Percentiles rank a stretch among this genome's conserved stretches.
Evolutionary conservation across 2,113 vertebrate species (phyloP).

Genomic region (Tragelaphus buxtoni): DNA sequence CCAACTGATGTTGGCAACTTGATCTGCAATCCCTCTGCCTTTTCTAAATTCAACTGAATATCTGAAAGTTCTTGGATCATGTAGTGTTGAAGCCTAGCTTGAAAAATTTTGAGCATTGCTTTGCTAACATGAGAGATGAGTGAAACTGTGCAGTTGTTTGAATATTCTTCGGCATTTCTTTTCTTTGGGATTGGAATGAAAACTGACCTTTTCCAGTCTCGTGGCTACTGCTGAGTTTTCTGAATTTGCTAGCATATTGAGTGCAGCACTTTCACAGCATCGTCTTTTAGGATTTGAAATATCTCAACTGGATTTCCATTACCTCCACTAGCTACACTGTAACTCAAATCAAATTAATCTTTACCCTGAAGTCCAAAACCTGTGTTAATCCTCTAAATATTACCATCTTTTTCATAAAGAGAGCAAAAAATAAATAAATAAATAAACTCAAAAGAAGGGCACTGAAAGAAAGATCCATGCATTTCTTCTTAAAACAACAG

Average conservation of each 20-base stretch:
- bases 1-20: not conserved
- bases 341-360: not conserved
- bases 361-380: not conserved
- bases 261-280: not conserved
- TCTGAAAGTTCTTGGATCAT: not conserved
- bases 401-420: not conserved
- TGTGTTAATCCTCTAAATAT: not conserved
- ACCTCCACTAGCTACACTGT: not conserved
- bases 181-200: not conserved
- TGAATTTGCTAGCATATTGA: not conserved
- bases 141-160: not conserved
- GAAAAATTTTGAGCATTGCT: not conserved
- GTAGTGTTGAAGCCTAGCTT: not conserved
- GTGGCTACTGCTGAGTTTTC: not conserved
- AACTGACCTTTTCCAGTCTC: not conserved
- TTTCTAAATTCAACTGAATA: not conserved
- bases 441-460: not conserved
- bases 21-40: not conserved
- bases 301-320: not conserved
- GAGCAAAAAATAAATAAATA: not conserved
- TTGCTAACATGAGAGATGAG: not conserved
- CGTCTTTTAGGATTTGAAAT: not conserved
- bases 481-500: not conserved
- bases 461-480: not conserved
- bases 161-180: not conserved